These are phyloP conservation scores for Hyles euphorbiae DNA, from an alignment of 1,140 invertebrate genomes.

Conservation along the genomic window DNA sequence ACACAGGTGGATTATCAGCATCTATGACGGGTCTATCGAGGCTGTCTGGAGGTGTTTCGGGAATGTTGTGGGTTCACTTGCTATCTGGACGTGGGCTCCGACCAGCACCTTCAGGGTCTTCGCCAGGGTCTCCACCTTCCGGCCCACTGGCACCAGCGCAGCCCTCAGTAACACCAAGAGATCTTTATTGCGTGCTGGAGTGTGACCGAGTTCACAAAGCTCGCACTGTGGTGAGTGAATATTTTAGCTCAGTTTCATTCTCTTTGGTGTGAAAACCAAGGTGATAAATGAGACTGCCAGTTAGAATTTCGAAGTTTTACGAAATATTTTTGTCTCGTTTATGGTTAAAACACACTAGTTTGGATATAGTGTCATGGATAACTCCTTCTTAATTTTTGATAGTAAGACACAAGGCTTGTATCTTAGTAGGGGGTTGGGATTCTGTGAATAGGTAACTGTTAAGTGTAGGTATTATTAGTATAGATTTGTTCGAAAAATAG, in stretches of 20 bases:
- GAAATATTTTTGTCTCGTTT: too few relatives aligned
- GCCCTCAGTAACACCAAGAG: constrained; percentile 81
- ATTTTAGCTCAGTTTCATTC: constrained; percentile 1
- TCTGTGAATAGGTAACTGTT: too few relatives aligned
- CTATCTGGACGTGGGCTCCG: constrained; percentile 91
- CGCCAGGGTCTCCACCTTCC: constrained; percentile 78
- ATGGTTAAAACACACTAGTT: too few relatives aligned
- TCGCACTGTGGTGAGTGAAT: constrained; percentile 86
- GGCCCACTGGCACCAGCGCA: constrained; percentile 54
- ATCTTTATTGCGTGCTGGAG: constrained; percentile 97
- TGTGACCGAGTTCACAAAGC: constrained; percentile 98
- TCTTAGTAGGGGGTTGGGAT: too few relatives aligned
- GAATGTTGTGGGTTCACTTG: constrained; percentile 93
- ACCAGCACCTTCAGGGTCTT: constrained; percentile 82
- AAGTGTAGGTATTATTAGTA: too few relatives aligned
- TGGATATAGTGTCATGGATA: too few relatives aligned
- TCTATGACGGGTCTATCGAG: constrained; percentile 68
- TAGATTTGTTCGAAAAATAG: too few relatives aligned
- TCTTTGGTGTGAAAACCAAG: too few relatives aligned
- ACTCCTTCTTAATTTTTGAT: too few relatives aligned
- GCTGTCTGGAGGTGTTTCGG: constrained; percentile 82
- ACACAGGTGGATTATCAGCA: constrained; percentile 68
- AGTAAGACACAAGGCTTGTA: too few relatives aligned
- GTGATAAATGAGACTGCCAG: too few relatives aligned
- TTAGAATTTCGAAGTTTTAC: too few relatives aligned